Evolutionary conservation across 2,113 vertebrate species (phyloP), one percentile per base, ranked within the genome.

Genomic region (Lophura nycthemera): DNA sequence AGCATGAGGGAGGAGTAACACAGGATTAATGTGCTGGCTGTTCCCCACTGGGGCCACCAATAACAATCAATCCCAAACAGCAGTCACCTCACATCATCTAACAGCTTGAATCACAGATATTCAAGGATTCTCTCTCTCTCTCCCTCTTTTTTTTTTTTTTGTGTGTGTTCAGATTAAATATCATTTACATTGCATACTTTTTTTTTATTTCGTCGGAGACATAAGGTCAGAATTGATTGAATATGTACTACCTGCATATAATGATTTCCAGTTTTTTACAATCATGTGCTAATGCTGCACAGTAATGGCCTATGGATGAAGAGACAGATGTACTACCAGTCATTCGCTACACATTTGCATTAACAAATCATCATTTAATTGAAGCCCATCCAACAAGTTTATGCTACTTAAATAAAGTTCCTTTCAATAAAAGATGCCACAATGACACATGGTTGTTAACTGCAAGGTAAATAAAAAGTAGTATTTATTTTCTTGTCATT

Each of bases 311-410:
- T 98, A 96, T 98, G 97, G 98, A 98, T 97, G 97, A 97, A 97
- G 97, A 98, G 97, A 98, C 97, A 98, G 98, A 98, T 98, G 98
- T 97, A 98, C 96, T 96, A 97, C 97, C 97, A 98, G 97, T 97
- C 98, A 98, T 98, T 98, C 90, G 92, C 96, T 89, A 96, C 96
- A 97, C 97, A 98, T 98, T 97, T 98, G 98, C 97, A 98, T 98
- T 98, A 98, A 98, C 98, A 98, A 98, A 98, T 98, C 98, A 98
- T 98, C 97, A 98, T 98, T 98, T 98, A 98, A 98, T 98, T 98
- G 97, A 98, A 98, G 97, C 97, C 97, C 97, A 98, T 98, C 97
- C 97, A 98, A 98, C 97, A 98, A 98, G 97, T 98, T 98, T 98
- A 98, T 98, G 98, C 96, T 97, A 98, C 97, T 98, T 98, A 98